phyloP scores from a whole-genome alignment of 2,113 vertebrate species.

The Triplophysa rosa region DNA sequence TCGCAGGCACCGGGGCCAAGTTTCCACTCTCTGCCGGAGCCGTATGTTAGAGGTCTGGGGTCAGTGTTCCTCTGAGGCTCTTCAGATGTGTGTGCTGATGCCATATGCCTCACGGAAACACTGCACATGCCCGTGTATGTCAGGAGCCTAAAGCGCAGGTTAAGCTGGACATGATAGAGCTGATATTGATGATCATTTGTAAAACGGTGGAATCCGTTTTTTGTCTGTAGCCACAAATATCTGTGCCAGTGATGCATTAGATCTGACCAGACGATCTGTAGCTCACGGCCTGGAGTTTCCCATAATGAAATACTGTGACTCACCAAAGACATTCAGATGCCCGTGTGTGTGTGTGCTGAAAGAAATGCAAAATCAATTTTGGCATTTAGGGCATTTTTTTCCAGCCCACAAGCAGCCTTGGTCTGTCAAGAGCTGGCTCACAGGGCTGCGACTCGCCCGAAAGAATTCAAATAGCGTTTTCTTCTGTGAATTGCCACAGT shows the following conservation, averaged over 20 bases:
- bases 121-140: conserved; percentile 44
- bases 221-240: background rate
- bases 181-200: background rate
- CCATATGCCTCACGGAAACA: conserved; percentile 40
- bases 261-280: conserved; percentile 9
- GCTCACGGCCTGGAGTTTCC: conserved; percentile 11
- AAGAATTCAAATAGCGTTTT: conserved; percentile 33
- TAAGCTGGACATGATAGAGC: background rate
- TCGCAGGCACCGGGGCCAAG: conserved; percentile 36
- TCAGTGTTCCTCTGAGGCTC: conserved; percentile 45
- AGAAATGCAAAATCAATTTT: conserved; percentile 68
- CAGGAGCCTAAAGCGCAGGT: background rate
- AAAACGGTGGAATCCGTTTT: background rate
- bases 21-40: conserved; percentile 44
- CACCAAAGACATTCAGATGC: conserved; percentile 62
- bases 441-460: conserved; percentile 30
- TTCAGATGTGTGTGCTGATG: conserved; percentile 10
- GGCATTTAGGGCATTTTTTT: conserved; percentile 27
- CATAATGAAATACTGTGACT: conserved; percentile 64
- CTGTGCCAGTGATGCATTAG: background rate
- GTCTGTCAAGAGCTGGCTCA: conserved; percentile 34
- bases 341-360: conserved; percentile 50
- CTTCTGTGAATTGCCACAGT: conserved; percentile 33
- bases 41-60: conserved; percentile 42
- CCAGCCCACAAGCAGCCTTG: conserved; percentile 41